Conservation (phyloP, 2,113 vertebrate genomes). For the Sinocyclocheilus maitianheensis region DNA sequence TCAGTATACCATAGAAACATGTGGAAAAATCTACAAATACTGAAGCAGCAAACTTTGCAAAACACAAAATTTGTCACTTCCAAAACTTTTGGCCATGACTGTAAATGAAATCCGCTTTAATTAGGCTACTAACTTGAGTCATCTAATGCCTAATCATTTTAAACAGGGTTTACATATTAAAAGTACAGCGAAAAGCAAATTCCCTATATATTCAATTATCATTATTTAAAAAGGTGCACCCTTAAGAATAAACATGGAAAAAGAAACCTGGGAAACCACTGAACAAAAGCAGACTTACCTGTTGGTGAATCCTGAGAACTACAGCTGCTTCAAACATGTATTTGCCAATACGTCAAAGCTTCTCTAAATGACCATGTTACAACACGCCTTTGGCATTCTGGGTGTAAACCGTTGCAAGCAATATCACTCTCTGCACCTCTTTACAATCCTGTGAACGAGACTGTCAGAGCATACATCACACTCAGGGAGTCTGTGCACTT, state of each 20-base stretch:
- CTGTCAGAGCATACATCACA: background rate
- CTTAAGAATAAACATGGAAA: conserved; percentile 2
- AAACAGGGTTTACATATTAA: too few relatives aligned
- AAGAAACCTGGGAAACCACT: background rate
- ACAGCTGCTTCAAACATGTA: background rate
- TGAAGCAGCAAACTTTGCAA: too few relatives aligned
- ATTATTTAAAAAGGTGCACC: background rate
- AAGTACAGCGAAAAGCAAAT: too few relatives aligned
- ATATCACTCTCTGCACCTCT: conserved; percentile 20
- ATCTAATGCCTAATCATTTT: too few relatives aligned
- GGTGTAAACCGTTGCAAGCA: conserved; percentile 26
- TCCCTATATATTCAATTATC: background rate
- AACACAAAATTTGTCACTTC: too few relatives aligned
- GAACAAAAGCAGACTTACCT: background rate
- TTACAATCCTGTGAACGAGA: background rate
- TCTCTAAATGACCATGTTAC: conserved; percentile 38
- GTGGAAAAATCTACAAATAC: too few relatives aligned
- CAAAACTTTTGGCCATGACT: too few relatives aligned
- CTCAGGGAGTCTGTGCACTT: background rate
- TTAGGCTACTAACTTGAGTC: too few relatives aligned
- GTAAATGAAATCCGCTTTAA: background rate
- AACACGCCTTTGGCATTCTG: conserved; percentile 37
- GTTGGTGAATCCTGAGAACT: conserved; percentile 22
- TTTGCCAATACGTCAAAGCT: conserved; percentile 26
- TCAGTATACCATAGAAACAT: too few relatives aligned